Conservation (phyloP, 2,113 vertebrate species). For the Prunella himalayana region DNA sequence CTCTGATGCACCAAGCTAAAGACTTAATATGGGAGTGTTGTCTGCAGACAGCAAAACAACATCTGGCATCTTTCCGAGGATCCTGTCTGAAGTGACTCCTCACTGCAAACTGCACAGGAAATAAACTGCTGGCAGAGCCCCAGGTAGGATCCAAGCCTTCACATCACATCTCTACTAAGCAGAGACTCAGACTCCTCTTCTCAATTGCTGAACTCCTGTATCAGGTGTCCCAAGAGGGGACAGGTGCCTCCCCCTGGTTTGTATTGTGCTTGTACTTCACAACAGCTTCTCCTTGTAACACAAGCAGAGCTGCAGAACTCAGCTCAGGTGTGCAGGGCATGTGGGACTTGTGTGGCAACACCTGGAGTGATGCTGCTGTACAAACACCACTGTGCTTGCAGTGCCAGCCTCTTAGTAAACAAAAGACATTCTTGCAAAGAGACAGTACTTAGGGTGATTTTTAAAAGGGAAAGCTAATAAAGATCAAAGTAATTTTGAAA, state of each 20-base stretch:
- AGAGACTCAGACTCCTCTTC: neutral
- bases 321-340: neutral
- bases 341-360: neutral
- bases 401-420: neutral
- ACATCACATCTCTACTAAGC: neutral
- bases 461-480: neutral
- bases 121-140: neutral
- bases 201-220: neutral
- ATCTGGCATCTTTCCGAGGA: neutral
- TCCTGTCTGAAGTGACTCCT: neutral
- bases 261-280: neutral
- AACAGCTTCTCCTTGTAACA: neutral
- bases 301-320: neutral
- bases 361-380: neutral
- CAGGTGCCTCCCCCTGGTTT: neutral
- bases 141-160: neutral
- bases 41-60: conserved; percentile 23
- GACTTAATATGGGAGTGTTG: neutral
- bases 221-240: neutral
- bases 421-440: neutral
- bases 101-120: neutral
- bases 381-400: neutral
- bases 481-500: neutral
- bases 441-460: neutral
- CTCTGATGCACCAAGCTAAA: neutral